phyloP scores from a whole-genome alignment of 2,888 invertebrate genomes.

The Drosophila engyochracea region DNA sequence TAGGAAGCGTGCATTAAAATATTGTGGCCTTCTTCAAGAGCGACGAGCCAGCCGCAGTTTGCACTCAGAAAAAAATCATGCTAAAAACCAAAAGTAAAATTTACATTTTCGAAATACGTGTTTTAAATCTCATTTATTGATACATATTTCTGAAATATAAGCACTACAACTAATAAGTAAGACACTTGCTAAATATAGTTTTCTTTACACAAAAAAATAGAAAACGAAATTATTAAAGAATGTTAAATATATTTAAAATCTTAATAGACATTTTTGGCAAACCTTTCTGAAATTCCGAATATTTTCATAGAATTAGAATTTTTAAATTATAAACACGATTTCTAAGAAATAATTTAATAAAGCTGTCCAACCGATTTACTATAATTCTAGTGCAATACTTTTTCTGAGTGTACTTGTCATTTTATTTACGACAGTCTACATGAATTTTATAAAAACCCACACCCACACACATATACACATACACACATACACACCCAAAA shows the following conservation, averaged over 20 bases:
- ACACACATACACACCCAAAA: not conserved
- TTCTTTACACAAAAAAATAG: not conserved
- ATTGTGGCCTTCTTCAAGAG: constrained; percentile 53
- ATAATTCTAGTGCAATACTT: not conserved
- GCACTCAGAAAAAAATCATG: constrained; percentile 1
- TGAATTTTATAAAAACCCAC: constrained; percentile 32
- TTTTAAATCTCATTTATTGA: not conserved
- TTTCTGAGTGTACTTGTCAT: constrained; percentile 19
- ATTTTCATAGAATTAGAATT: not conserved
- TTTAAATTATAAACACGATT: not conserved
- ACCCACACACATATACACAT: not conserved
- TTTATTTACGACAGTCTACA: constrained; percentile 44
- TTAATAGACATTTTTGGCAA: not conserved
- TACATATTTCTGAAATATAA: not conserved
- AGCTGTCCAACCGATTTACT: not conserved
- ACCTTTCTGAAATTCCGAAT: not conserved
- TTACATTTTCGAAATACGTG: not conserved
- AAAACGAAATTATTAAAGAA: not conserved
- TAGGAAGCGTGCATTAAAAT: constrained; percentile 61
- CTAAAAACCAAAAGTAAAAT: not conserved
- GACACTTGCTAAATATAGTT: not conserved
- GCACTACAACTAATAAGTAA: not conserved
- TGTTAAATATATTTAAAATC: not conserved
- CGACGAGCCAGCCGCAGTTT: constrained; percentile 9
- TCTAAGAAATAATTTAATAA: not conserved